Evolutionary conservation across 2,888 invertebrate species (phyloP).

Genomic region (Cerceris ruficornis): DNA sequence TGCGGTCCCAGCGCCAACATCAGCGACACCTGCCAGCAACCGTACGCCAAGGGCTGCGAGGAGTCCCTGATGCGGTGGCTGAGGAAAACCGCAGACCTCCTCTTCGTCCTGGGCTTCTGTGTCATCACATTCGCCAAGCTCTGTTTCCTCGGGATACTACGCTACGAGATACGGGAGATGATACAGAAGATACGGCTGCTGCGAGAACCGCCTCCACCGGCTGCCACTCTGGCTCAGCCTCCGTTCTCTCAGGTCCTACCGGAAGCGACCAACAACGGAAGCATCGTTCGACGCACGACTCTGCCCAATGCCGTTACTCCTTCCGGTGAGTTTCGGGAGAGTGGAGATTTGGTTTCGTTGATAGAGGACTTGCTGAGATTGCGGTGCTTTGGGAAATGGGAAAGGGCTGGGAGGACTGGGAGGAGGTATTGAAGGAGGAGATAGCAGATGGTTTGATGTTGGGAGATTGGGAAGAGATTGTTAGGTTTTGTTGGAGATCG

Average conservation of each 20-base stretch:
- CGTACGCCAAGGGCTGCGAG: constrained; percentile 85
- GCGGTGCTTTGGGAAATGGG: background rate
- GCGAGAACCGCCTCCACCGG: constrained; percentile 78
- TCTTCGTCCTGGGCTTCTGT: constrained; percentile 93
- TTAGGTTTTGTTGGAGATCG: too few species aligned
- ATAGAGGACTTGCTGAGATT: background rate
- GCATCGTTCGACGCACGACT: constrained; percentile 71
- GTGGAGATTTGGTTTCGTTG: background rate
- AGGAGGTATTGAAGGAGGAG: too few species aligned
- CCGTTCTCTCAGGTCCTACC: constrained; percentile 73
- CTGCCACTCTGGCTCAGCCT: constrained; percentile 74
- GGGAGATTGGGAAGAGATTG: too few species aligned
- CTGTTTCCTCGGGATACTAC: constrained; percentile 93
- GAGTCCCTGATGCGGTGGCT: constrained; percentile 89
- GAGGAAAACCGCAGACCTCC: constrained; percentile 89
- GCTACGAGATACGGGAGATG: constrained; percentile 95
- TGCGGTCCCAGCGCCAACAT: constrained; percentile 68
- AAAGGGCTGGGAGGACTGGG: too few species aligned
- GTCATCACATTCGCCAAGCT: constrained; percentile 94
- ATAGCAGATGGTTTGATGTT: too few species aligned
- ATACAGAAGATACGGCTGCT: constrained; percentile 94
- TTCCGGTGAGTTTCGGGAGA: constrained; percentile 62
- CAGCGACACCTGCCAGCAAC: constrained; percentile 74
- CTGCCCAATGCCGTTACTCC: constrained; percentile 68
- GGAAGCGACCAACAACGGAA: constrained; percentile 72